phyloP scores from a whole-genome alignment of 2,888 invertebrate species.

The Eurytoma adleriae region DNA sequence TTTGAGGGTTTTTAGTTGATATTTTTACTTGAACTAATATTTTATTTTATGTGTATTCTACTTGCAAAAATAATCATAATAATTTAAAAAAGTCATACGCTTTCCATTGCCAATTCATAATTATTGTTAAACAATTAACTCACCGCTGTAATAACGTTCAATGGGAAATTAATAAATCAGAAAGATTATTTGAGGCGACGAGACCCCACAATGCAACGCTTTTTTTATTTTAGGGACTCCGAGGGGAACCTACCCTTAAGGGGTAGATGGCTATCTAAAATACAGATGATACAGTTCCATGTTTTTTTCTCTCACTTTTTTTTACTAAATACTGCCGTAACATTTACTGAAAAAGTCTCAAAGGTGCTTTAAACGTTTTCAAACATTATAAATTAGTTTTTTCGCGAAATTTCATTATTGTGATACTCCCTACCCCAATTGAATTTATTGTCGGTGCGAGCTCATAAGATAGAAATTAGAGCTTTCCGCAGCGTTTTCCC shows the following conservation, averaged over 20 bases:
- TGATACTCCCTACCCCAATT: neutral
- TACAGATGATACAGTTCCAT: conserved; percentile 22
- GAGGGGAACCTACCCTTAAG: conserved; percentile 39
- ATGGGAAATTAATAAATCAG: conserved; percentile 41
- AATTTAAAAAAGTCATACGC: neutral
- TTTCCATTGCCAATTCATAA: neutral
- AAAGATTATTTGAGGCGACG: conserved; percentile 1
- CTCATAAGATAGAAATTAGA: conserved; percentile 52
- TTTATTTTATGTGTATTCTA: no score
- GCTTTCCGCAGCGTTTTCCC: conserved; percentile 30
- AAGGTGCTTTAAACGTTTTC: conserved; percentile 27
- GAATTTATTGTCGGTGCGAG: conserved; percentile 27
- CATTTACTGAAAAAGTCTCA: conserved; percentile 20
- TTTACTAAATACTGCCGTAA: conserved; percentile 29
- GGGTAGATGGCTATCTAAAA: conserved; percentile 30
- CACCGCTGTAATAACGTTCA: neutral
- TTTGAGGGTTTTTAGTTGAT: no score
- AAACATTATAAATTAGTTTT: conserved; percentile 37
- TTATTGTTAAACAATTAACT: conserved; percentile 24
- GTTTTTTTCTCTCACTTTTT: conserved; percentile 19
- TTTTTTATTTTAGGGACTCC: conserved; percentile 9
- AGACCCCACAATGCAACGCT: conserved; percentile 10
- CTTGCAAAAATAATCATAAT: no score
- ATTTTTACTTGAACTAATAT: no score
- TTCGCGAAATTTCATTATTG: conserved; percentile 36